These are phyloP conservation scores for Taeniopygia guttata DNA, from an alignment of 2,797 vertebrate species.

Conservation along the genomic window DNA sequence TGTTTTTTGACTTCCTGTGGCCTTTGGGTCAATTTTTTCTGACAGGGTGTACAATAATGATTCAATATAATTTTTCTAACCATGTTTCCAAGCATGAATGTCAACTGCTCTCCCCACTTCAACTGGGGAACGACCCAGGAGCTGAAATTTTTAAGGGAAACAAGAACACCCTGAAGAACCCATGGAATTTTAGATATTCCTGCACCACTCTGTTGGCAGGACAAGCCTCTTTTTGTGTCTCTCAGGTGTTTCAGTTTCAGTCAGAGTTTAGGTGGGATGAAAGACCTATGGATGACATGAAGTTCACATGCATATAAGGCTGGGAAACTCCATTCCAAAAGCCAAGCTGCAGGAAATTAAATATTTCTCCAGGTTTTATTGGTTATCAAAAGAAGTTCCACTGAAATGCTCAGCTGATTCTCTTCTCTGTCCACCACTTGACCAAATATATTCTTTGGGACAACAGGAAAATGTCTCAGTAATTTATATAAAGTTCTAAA, in stretches of 20 bases:
- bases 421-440: neutral
- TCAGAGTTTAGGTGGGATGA: neutral
- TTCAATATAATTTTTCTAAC: neutral
- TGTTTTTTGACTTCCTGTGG: neutral
- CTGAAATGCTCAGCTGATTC: neutral
- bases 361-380: neutral
- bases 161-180: neutral
- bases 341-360: neutral
- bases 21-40: neutral
- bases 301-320: rapidly evolving
- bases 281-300: neutral
- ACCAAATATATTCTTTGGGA: neutral
- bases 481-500: neutral
- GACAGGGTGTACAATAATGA: neutral
- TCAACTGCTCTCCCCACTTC: rapidly evolving
- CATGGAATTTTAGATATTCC: neutral
- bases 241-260: neutral
- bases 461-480: neutral
- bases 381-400: neutral
- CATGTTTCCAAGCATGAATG: neutral
- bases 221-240: neutral
- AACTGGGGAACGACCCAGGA: neutral
- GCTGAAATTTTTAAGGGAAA: neutral
- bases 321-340: neutral
- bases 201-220: neutral